Base-by-base conservation (phyloP, 2,797 vertebrate genomes). In the Intellagama lesueurii region DNA sequence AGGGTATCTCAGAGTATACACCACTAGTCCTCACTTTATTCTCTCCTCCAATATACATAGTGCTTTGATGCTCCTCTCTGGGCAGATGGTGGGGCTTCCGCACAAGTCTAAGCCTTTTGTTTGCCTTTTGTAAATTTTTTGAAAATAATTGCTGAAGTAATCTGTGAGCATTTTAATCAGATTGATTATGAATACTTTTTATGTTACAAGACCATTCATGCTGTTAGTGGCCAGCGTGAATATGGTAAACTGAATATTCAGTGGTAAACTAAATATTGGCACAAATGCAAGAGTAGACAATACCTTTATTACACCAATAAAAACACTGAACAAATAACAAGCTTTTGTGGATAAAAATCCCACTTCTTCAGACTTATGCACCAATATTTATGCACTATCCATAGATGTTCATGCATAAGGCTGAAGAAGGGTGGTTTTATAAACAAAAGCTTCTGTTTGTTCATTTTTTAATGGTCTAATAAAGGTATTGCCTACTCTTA, bases 131-230 rank as follows among this genome's bases (percentile, higher is more conserved):
- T 91, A 90, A 56, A 19, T 1, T 44, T 86, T 92, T 78, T 22
- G 60, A 83, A 90, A 88, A 22, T n/a, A 87, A 78, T 94, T 81
- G 83, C 40, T 75, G 9, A 81, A n/a, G 49, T 49, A 35, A 47
- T 49, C 89, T 44, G 72, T 73, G 32, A 94, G 81, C 83, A 84
- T 92, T 94, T 64, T 94, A 90, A 92, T 92, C 56, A 87, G 84
- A 80, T 78, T 87, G 94, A 93, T 88, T 89, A 91, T 90, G 40
- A 91, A 85, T 79, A 88, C 86, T 47, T 32, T 90, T 92, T 92
- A 69, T 83, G 22, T 88, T 94, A 70, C 70, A 89, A 84, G 24
- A 5, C 81, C 90, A 44, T 83, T 88, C 81, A 68, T 77, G 90
- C 14, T 28, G 16, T 87, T 14, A 49, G 72, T 88, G 77, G 80